Evolutionary conservation across 2,888 invertebrate species (phyloP).

Genomic region (Idaea dimidiata): DNA sequence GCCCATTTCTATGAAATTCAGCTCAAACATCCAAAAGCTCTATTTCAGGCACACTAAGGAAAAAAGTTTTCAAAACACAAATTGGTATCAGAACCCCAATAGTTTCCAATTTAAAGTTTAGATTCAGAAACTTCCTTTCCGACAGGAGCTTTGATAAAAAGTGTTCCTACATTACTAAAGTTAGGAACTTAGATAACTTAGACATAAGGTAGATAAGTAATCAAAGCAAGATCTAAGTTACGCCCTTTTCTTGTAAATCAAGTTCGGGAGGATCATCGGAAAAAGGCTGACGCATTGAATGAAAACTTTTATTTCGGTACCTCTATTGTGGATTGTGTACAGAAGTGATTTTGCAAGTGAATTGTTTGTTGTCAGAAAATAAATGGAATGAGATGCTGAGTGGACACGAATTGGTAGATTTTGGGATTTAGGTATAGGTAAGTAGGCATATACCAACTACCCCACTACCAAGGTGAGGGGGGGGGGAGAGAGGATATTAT

Average conservation of each 20-base stretch:
- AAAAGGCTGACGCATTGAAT: not conserved
- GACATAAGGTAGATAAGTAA: constrained; percentile 6
- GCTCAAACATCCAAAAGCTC: not conserved
- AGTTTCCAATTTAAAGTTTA: constrained; percentile 28
- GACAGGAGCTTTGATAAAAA: constrained; percentile 21
- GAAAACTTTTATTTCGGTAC: not conserved
- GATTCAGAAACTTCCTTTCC: constrained; percentile 16
- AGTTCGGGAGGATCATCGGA: not conserved
- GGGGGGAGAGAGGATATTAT: too few relatives aligned
- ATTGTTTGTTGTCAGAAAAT: not conserved
- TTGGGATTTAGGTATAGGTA: not conserved
- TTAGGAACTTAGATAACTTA: constrained; percentile 20
- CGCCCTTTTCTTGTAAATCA: constrained; percentile 1
- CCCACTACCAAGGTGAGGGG: too few relatives aligned
- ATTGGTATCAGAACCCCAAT: constrained; percentile 10
- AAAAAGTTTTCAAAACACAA: constrained; percentile 2
- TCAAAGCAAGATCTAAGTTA: constrained; percentile 3
- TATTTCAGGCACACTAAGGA: not conserved
- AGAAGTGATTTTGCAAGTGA: not conserved
- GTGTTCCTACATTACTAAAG: constrained; percentile 16
- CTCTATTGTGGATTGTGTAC: not conserved
- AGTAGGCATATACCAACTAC: too few relatives aligned
- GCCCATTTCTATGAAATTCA: not conserved
- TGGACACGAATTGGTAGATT: not conserved
- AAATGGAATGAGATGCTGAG: not conserved